Percentiles rank a stretch among this genome's conserved stretches.
These are phyloP conservation scores for Malthinus flaveolus DNA, from an alignment of 2,888 invertebrate species.

Conservation along the genomic window DNA sequence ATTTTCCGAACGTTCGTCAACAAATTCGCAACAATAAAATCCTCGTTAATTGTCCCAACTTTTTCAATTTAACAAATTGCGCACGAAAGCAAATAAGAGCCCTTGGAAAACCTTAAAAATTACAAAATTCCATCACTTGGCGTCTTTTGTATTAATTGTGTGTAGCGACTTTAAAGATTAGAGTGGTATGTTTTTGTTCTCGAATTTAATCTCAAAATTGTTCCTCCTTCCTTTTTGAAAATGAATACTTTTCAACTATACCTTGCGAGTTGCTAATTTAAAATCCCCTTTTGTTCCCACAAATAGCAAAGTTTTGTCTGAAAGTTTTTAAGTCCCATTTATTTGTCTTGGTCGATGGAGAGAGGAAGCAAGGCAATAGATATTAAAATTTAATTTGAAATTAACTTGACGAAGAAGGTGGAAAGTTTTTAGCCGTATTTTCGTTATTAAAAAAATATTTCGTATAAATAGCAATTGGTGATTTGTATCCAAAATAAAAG, in stretches of 20 bases:
- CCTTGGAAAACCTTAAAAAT: too few species aligned
- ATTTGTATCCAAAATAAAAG: slow-evolving; percentile 24
- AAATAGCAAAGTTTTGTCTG: slow-evolving; percentile 38
- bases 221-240: slow-evolving; percentile 19
- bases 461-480: not conserved
- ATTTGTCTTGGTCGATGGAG: slow-evolving; percentile 35
- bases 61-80: too few species aligned
- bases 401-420: slow-evolving; percentile 28
- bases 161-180: not conserved
- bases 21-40: too few species aligned
- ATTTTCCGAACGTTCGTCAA: too few species aligned
- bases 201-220: slow-evolving; percentile 25
- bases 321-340: slow-evolving; percentile 42
- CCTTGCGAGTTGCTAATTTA: slow-evolving; percentile 48
- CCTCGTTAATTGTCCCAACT: too few species aligned
- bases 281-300: slow-evolving; percentile 44
- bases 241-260: slow-evolving; percentile 27
- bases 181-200: slow-evolving; percentile 20
- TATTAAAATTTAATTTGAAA: slow-evolving; percentile 48
- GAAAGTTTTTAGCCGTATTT: not conserved
- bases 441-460: too few species aligned
- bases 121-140: too few species aligned
- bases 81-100: too few species aligned
- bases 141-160: too few species aligned
- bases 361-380: slow-evolving; percentile 35